phyloP scores from a whole-genome alignment of 2,888 invertebrate species.

The Watsonalla cultraria region DNA sequence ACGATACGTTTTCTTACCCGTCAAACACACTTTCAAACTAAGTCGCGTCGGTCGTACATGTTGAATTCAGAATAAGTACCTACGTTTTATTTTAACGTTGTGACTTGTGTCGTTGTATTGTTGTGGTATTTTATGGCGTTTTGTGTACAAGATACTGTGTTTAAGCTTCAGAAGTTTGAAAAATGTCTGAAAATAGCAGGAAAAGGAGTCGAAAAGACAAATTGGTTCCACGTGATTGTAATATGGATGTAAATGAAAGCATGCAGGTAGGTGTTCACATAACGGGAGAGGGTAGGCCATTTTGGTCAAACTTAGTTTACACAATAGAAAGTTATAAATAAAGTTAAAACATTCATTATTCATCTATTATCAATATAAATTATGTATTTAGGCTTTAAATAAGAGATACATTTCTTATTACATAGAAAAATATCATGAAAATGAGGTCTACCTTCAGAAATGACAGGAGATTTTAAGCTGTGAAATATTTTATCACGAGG shows the following conservation, averaged over 20 bases:
- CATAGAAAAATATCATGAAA: no score
- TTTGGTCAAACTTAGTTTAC: background rate
- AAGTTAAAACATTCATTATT: no score
- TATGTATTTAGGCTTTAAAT: no score
- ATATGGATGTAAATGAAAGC: background rate
- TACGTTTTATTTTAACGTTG: no score
- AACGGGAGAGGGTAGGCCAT: constrained; percentile 1
- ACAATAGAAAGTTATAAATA: background rate
- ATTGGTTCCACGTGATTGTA: background rate
- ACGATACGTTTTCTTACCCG: background rate
- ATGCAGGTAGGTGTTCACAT: background rate
- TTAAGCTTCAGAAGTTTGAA: background rate
- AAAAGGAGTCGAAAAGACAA: background rate
- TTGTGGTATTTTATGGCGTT: no score
- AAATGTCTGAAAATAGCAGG: background rate
- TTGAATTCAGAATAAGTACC: no score
- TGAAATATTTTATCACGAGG: no score
- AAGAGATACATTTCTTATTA: no score
- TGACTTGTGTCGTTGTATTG: no score
- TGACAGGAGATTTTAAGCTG: no score
- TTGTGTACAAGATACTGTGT: background rate
- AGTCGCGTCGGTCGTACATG: background rate
- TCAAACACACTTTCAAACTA: background rate
- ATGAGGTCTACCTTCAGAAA: no score
- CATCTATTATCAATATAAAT: no score